Conservation (phyloP, 23 tunicate genomes). For the Trididemnum nubilum region DNA sequence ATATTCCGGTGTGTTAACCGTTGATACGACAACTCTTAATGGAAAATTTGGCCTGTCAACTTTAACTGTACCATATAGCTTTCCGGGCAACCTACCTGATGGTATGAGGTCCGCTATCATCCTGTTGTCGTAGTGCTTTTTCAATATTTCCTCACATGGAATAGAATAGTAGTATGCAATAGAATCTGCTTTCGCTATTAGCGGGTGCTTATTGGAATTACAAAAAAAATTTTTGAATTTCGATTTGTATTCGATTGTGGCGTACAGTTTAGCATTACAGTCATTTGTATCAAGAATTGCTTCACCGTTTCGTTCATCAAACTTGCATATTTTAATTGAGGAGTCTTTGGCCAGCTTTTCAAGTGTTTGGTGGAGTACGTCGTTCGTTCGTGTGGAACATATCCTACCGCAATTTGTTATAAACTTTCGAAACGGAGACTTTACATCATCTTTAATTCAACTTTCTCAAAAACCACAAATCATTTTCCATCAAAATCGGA, state of each 20-base stretch:
- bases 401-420: too few species aligned
- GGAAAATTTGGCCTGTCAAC: not conserved
- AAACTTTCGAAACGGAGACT: too few species aligned
- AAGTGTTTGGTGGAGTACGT: not conserved
- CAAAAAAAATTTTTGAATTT: not conserved
- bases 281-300: not conserved
- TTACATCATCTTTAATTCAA: too few species aligned
- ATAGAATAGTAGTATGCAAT: not conserved
- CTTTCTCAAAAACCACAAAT: too few species aligned
- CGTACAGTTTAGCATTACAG: not conserved
- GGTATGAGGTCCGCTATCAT: not conserved
- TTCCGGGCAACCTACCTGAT: not conserved
- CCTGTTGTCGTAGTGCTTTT: not conserved
- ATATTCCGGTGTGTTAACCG: not conserved
- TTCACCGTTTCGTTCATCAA: slow-evolving; percentile 4
- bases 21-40: slow-evolving; percentile 2
- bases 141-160: not conserved
- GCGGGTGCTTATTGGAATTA: not conserved
- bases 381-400: too few species aligned
- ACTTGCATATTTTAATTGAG: not conserved
- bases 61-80: not conserved
- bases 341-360: not conserved
- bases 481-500: too few species aligned
- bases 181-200: not conserved
- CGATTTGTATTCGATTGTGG: not conserved